Percentiles rank a stretch among this genome's conserved stretches.
Evolutionary conservation across 2,113 vertebrate genomes (phyloP).

Genomic region (Arothron firmamentum): DNA sequence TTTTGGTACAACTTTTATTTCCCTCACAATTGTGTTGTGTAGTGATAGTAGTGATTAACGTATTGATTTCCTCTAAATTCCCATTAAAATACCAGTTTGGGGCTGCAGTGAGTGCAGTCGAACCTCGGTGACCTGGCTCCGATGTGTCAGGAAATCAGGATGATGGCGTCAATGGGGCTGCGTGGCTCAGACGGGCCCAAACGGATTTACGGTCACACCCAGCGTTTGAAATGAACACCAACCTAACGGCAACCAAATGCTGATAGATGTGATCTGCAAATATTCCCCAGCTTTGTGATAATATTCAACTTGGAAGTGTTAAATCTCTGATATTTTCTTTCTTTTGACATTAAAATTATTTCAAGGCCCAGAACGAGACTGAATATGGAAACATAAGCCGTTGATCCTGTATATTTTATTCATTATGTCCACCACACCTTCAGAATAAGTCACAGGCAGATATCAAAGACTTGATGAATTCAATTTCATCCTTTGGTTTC

Average conservation of each 20-base stretch:
- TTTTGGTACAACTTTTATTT: too few relatives aligned
- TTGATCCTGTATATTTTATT: slow-evolving; percentile 1
- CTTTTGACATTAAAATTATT: slow-evolving; percentile 22
- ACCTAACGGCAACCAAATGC: slow-evolving; percentile 43
- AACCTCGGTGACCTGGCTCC: slow-evolving; percentile 19
- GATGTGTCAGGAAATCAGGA: slow-evolving; percentile 40
- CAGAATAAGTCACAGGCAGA: not conserved
- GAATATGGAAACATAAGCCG: not conserved
- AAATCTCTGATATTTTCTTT: slow-evolving; percentile 19
- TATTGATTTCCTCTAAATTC: too few relatives aligned
- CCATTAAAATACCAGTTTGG: too few relatives aligned
- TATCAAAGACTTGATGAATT: not conserved
- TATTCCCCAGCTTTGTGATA: slow-evolving; percentile 20
- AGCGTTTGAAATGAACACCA: slow-evolving; percentile 52
- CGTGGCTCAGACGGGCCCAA: slow-evolving; percentile 24
- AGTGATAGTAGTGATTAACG: too few relatives aligned
- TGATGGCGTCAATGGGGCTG: slow-evolving; percentile 40
- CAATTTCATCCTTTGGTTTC: too few relatives aligned
- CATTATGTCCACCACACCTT: not conserved
- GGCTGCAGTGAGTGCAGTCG: too few relatives aligned
- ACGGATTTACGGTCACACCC: slow-evolving; percentile 50
- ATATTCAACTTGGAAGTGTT: slow-evolving; percentile 20
- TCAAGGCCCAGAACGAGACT: slow-evolving; percentile 3
- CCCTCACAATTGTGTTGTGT: too few relatives aligned
- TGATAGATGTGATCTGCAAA: slow-evolving; percentile 37